Conservation (phyloP, 2,797 vertebrate genomes). For the Oreortyx pictus region DNA sequence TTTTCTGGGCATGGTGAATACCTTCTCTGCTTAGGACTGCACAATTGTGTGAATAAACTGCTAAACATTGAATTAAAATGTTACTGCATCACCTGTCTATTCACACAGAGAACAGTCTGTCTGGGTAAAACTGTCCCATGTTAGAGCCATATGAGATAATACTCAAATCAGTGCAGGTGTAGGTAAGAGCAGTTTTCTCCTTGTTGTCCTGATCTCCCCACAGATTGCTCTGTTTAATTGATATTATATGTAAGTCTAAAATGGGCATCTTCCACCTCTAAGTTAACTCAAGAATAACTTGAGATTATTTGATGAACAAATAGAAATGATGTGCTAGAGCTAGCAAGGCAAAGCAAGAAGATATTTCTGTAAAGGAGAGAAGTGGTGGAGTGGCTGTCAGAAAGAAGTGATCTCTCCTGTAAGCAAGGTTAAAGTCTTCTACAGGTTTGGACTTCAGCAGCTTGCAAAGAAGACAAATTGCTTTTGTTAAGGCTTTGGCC, state of each 20-base stretch:
- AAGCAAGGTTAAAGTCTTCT: neutral
- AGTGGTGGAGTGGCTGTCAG: neutral
- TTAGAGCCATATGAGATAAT: neutral
- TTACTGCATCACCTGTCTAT: neutral
- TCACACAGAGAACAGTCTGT: neutral
- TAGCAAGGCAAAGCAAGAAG: neutral
- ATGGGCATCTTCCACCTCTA: neutral
- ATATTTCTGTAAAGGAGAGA: neutral
- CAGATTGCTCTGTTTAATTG: neutral
- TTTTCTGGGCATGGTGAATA: neutral
- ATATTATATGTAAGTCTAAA: neutral
- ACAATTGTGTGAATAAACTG: neutral
- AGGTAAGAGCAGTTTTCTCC: neutral
- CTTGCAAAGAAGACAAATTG: neutral
- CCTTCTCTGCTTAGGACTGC: neutral
- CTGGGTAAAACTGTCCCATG: neutral
- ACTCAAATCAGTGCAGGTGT: neutral
- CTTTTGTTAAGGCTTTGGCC: neutral
- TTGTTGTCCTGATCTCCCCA: neutral
- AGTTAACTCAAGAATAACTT: neutral
- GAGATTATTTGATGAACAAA: neutral
- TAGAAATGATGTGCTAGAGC: neutral
- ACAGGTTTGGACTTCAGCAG: neutral
- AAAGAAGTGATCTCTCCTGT: neutral
- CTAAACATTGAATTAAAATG: neutral